A percentile compares a stretch with the other conserved stretches of the same genome.
phyloP scores from a whole-genome alignment of 2,797 vertebrate species.

The Scomberomorus guttatus region DNA sequence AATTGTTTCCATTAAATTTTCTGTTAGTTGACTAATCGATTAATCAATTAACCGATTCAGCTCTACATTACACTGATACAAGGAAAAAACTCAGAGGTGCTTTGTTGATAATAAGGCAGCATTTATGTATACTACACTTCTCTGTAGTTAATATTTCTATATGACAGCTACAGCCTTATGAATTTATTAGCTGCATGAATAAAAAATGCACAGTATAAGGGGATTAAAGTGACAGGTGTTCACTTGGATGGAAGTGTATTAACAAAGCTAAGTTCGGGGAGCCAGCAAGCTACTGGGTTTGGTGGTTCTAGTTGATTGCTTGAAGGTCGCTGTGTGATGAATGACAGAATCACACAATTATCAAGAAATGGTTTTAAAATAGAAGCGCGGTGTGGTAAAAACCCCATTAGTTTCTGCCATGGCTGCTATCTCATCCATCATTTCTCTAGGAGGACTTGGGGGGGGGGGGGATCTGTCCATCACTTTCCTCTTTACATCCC shows the following conservation, averaged over 20 bases:
- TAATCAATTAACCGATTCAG: background rate
- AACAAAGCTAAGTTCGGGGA: background rate
- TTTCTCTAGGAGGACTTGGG: constrained; percentile 24
- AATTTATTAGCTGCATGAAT: constrained; percentile 1
- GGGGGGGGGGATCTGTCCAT: constrained; percentile 49
- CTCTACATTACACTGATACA: no score
- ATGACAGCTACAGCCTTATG: background rate
- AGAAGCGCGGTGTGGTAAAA: constrained; percentile 50
- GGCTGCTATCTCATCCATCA: constrained; percentile 62
- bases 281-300: constrained; percentile 16
- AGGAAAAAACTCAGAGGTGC: background rate
- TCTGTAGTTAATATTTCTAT: background rate
- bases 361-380: constrained; percentile 64
- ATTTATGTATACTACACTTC: background rate
- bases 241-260: constrained; percentile 19
- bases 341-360: constrained; percentile 62
- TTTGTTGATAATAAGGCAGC: background rate
- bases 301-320: constrained; percentile 35
- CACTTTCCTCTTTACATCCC: constrained; percentile 30
- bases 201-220: background rate
- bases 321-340: constrained; percentile 64
- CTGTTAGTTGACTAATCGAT: background rate
- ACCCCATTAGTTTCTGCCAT: constrained; percentile 63
- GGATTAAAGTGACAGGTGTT: constrained; percentile 32
- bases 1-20: no score